A percentile compares a stretch with the other conserved stretches of the same genome.
phyloP scores from a whole-genome alignment of 2,113 vertebrate genomes.

The Takifugu flavidus region DNA sequence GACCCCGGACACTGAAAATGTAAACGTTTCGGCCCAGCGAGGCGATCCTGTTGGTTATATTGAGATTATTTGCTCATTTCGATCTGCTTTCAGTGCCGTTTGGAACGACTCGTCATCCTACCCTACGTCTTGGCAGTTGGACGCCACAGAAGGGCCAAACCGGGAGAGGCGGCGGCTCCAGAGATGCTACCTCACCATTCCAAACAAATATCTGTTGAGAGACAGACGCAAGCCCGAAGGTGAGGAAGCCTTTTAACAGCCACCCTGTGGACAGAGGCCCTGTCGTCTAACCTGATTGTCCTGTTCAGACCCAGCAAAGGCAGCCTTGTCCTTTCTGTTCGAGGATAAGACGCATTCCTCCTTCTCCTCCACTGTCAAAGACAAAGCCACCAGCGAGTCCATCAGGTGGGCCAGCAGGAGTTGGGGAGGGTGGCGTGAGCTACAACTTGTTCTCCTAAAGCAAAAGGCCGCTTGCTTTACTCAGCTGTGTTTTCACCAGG shows the following conservation, averaged over 20 bases:
- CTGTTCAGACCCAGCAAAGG: conserved; percentile 79
- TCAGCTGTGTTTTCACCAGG: conserved; percentile 63
- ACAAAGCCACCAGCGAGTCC: conserved; percentile 96
- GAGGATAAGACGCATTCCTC: conserved; percentile 97
- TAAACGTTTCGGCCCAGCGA: too few relatives aligned
- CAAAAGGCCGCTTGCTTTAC: conserved; percentile 8
- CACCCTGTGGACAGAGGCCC: too few relatives aligned
- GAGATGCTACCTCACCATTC: conserved; percentile 94
- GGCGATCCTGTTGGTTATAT: too few relatives aligned
- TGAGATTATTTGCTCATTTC: too few relatives aligned
- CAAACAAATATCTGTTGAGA: conserved; percentile 95
- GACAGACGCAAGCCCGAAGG: conserved; percentile 90
- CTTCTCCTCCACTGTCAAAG: conserved; percentile 96
- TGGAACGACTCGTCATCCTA: conserved; percentile 94
- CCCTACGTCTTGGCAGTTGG: conserved; percentile 94
- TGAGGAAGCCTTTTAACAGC: conserved; percentile 38
- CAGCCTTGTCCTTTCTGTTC: conserved; percentile 88
- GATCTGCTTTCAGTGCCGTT: conserved; percentile 78
- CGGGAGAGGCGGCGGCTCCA: conserved; percentile 91
- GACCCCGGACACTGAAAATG: too few relatives aligned
- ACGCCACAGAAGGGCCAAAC: conserved; percentile 95
- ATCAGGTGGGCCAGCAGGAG: conserved; percentile 80
- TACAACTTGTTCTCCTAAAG: background rate
- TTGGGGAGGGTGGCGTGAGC: background rate
- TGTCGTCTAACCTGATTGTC: conserved; percentile 7